Percentiles rank a stretch among this genome's conserved stretches.
These are phyloP conservation scores for Chalcosyrphus nemorum DNA, from an alignment of 2,888 invertebrate genomes.

Conservation along the genomic window DNA sequence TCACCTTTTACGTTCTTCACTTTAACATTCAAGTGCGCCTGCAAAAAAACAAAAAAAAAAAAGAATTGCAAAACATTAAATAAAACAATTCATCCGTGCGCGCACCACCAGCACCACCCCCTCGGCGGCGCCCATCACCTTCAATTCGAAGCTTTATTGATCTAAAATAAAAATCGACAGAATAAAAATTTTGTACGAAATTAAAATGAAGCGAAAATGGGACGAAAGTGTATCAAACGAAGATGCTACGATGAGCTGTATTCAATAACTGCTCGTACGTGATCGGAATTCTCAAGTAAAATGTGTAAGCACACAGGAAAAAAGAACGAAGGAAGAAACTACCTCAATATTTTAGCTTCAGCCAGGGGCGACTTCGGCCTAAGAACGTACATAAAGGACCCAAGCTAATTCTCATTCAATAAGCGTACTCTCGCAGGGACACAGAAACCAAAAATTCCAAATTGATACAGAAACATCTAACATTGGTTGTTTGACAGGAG, in stretches of 20 bases:
- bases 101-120: neutral
- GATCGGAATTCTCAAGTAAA: constrained; percentile 51
- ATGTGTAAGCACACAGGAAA: constrained; percentile 20
- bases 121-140: neutral
- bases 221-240: constrained; percentile 67
- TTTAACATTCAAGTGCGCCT: constrained; percentile 15
- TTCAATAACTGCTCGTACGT: constrained; percentile 71
- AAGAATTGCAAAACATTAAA: constrained; percentile 50
- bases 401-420: constrained; percentile 61
- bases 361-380: constrained; percentile 7
- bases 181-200: constrained; percentile 17
- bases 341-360: constrained; percentile 62
- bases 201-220: constrained; percentile 70
- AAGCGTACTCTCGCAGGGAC: constrained; percentile 35
- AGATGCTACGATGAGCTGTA: constrained; percentile 71
- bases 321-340: too few relatives aligned
- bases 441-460: constrained; percentile 60
- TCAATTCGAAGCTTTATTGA: constrained; percentile 43
- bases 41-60: too few relatives aligned
- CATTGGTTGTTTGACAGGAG: constrained; percentile 60
- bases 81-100: constrained; percentile 10
- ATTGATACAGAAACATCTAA: constrained; percentile 64
- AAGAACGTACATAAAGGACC: constrained; percentile 22
- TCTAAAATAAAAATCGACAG: constrained; percentile 44
- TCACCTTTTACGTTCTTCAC: constrained; percentile 1